These are phyloP conservation scores for Platichthys stellatus DNA, from an alignment of 2,113 vertebrate genomes.

Conservation along the genomic window DNA sequence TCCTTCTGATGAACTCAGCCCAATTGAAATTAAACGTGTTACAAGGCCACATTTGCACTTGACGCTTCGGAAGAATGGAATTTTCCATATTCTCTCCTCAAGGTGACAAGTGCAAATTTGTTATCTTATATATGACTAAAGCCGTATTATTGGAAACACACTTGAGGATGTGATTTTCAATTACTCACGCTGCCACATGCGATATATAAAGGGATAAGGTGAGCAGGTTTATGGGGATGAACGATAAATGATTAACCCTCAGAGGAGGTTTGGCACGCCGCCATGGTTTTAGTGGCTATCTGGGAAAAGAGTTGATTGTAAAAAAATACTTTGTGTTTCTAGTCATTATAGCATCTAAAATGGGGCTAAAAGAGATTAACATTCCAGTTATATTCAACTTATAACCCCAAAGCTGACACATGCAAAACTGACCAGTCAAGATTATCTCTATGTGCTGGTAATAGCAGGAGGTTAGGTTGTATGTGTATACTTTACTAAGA, in stretches of 20 bases:
- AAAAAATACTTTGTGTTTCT: background rate
- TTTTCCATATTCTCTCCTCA: constrained; percentile 14
- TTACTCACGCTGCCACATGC: constrained; percentile 12
- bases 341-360: background rate
- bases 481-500: too few species aligned
- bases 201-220: constrained; percentile 4
- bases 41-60: too few species aligned
- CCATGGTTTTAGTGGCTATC: background rate
- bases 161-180: background rate
- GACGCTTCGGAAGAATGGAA: background rate
- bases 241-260: constrained; percentile 28
- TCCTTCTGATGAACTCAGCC: background rate
- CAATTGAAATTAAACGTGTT: background rate
- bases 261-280: background rate
- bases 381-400: constrained; percentile 9
- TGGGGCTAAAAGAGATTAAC: constrained; percentile 13
- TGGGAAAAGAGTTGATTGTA: constrained; percentile 2
- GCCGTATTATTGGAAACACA: background rate
- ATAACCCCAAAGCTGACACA: too few species aligned
- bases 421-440: background rate
- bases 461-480: too few species aligned
- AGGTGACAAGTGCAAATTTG: background rate
- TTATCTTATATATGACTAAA: constrained; percentile 7
- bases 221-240: constrained; percentile 6
- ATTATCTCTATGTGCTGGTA: background rate